phyloP scores from a whole-genome alignment of 2,113 vertebrate genomes.

The Petroica traversi region DNA sequence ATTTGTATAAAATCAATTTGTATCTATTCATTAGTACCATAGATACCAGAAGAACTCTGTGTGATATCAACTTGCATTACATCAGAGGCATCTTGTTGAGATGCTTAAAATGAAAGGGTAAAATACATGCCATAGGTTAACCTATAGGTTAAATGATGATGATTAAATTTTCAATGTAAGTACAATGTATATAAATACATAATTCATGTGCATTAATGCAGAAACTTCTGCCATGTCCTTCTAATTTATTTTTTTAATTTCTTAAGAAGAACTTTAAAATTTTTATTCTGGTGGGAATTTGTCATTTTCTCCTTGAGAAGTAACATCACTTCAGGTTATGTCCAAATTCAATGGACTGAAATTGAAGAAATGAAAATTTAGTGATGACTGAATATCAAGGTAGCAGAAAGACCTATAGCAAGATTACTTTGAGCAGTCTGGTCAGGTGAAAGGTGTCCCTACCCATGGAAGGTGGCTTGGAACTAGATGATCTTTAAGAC shows the following conservation, averaged over 20 bases:
- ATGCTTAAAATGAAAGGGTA: background rate
- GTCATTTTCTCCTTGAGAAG: background rate
- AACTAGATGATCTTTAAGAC: background rate
- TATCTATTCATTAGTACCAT: background rate
- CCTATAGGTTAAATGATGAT: background rate
- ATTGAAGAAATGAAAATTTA: background rate
- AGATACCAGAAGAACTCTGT: background rate
- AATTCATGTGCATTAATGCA: background rate
- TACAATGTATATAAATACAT: background rate
- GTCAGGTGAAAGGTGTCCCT: background rate
- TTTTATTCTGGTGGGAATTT: background rate
- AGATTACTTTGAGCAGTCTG: background rate
- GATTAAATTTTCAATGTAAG: background rate
- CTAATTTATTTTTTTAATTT: background rate
- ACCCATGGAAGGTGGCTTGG: background rate
- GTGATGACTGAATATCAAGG: background rate
- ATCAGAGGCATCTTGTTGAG: background rate
- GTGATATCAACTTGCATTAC: background rate
- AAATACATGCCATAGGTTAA: background rate
- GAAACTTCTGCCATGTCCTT: background rate
- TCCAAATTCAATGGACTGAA: background rate
- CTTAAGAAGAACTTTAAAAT: background rate
- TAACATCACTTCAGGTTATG: background rate
- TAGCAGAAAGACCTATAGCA: background rate
- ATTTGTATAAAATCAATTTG: background rate